A percentile compares a stretch with the other conserved stretches of the same genome.
These are phyloP conservation scores for Momotus momota DNA, from an alignment of 2,797 vertebrate species.

Conservation along the genomic window DNA sequence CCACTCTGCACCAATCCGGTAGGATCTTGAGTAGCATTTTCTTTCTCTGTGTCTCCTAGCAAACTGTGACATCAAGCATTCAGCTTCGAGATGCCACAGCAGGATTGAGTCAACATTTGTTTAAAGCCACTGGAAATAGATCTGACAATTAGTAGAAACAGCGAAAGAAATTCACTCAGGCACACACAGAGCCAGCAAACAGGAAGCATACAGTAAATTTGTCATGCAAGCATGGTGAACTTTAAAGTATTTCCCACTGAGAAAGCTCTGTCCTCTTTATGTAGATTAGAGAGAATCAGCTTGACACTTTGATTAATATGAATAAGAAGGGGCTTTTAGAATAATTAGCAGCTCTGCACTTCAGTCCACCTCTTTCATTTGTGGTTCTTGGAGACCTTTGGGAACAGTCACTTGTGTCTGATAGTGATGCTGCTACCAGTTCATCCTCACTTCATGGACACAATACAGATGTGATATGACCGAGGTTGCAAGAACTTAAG, in stretches of 20 bases:
- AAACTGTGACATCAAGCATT: constrained; percentile 16
- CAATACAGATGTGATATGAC: not conserved
- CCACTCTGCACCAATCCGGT: not conserved
- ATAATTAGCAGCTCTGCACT: constrained; percentile 14
- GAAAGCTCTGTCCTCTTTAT: constrained; percentile 17
- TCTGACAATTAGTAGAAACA: constrained; percentile 53
- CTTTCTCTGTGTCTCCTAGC: constrained; percentile 10
- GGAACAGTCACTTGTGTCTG: not conserved
- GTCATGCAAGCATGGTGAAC: constrained; percentile 33
- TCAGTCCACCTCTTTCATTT: not conserved
- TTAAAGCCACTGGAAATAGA: constrained; percentile 44
- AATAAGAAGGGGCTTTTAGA: constrained; percentile 3
- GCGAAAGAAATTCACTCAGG: constrained; percentile 3
- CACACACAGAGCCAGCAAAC: not conserved
- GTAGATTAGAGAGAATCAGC: constrained; percentile 27
- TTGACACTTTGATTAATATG: constrained; percentile 29
- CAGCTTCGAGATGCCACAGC: constrained; percentile 44
- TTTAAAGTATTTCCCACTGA: constrained; percentile 43
- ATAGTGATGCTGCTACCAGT: not conserved
- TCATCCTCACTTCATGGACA: not conserved
- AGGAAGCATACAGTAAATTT: constrained; percentile 19
- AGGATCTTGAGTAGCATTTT: not conserved
- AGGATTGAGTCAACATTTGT: constrained; percentile 60
- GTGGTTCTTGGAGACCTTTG: not conserved
- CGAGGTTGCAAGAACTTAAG: not conserved